phyloP scores from a whole-genome alignment of 2,888 invertebrate genomes.

The Tanaodytes sp. region DNA sequence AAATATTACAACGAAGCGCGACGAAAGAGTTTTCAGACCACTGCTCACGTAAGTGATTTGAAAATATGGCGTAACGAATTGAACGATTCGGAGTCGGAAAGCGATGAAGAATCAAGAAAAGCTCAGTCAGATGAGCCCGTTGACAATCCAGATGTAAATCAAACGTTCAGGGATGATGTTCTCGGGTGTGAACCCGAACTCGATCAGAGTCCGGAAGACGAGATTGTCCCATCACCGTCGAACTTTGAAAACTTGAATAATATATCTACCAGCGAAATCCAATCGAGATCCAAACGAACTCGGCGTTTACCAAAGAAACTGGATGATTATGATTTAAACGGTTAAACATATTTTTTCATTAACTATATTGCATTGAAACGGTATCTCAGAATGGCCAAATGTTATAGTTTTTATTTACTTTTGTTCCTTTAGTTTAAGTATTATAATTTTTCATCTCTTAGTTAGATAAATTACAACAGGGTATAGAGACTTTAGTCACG shows the following conservation, averaged over 20 bases:
- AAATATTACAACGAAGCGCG: slow-evolving; percentile 5
- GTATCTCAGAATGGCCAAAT: too few species aligned
- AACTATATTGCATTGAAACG: too few species aligned
- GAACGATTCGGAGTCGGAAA: neutral
- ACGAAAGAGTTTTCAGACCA: neutral
- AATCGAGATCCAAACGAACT: neutral
- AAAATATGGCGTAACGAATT: slow-evolving; percentile 28
- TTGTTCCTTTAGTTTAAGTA: too few species aligned
- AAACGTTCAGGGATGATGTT: neutral
- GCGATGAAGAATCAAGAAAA: slow-evolving; percentile 1
- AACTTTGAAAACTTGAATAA: neutral
- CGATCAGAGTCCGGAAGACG: neutral
- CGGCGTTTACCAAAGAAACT: neutral
- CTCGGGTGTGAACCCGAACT: neutral
- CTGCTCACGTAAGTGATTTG: slow-evolving; percentile 5
- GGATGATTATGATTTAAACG: too few species aligned
- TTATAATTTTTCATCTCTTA: too few species aligned
- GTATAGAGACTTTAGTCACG: too few species aligned
- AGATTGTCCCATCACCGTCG: neutral
- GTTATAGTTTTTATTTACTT: too few species aligned
- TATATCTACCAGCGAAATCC: neutral
- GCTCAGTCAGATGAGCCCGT: neutral
- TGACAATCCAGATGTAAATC: neutral
- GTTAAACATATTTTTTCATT: too few species aligned
- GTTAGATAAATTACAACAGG: too few species aligned